phyloP scores from a whole-genome alignment of 1,140 invertebrate genomes.

The Vanessa tameamea region DNA sequence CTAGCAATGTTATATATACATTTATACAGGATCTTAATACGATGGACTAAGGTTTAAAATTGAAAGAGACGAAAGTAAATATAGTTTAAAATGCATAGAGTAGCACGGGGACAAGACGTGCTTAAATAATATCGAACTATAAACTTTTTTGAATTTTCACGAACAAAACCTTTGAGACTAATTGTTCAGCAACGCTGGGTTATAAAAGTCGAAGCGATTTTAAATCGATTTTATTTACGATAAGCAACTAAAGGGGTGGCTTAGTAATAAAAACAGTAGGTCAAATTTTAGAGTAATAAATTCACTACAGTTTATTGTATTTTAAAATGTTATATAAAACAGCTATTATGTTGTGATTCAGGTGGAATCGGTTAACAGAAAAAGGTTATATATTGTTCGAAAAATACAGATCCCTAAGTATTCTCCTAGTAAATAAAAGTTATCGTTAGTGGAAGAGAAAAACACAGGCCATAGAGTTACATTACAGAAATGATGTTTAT shows the following conservation, averaged over 20 bases:
- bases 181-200: constrained; percentile 41
- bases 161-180: constrained; percentile 51
- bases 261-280: constrained; percentile 65
- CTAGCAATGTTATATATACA: constrained; percentile 14
- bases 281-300: constrained; percentile 55
- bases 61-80: no score
- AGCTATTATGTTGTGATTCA: neutral
- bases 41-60: constrained; percentile 33
- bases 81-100: constrained; percentile 43
- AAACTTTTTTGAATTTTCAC: constrained; percentile 53
- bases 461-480: no score
- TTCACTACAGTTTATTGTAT: constrained; percentile 28
- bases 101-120: constrained; percentile 51
- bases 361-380: neutral
- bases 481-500: no score
- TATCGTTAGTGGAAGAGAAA: no score
- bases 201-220: constrained; percentile 48
- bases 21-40: constrained; percentile 20
- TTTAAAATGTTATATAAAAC: neutral
- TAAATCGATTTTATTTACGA: constrained; percentile 59
- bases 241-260: constrained; percentile 54
- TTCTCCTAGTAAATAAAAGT: no score
- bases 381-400: no score
- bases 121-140: constrained; percentile 54
- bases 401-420: no score